A percentile compares a stretch with the other conserved stretches of the same genome.
Evolutionary conservation across 2,888 invertebrate genomes (phyloP).

Genomic region (Macrophya alboannulata): DNA sequence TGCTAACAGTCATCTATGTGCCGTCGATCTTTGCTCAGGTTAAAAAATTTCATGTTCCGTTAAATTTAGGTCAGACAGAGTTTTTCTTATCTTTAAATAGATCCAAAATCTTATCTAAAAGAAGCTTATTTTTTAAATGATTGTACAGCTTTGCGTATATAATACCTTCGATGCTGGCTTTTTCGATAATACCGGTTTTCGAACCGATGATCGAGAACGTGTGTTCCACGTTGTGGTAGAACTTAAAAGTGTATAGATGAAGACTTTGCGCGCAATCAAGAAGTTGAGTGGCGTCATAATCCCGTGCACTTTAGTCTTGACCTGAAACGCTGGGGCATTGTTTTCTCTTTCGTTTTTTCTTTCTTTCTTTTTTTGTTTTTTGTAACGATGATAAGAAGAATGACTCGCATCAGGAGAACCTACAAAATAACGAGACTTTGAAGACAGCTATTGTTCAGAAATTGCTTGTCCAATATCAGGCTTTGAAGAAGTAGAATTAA

Average conservation of each 20-base stretch:
- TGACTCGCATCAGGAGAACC: neutral
- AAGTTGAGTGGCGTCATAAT: constrained; percentile 26
- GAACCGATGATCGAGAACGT: constrained; percentile 22
- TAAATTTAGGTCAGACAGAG: constrained; percentile 28
- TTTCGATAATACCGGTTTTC: neutral
- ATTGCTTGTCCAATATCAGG: neutral
- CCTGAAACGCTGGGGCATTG: constrained; percentile 4
- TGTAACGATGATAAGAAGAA: constrained; percentile 10
- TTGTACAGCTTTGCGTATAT: neutral
- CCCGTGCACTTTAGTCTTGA: constrained; percentile 34
- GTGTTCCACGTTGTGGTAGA: neutral
- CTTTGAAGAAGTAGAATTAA: neutral
- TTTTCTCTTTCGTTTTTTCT: neutral
- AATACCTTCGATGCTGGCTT: neutral
- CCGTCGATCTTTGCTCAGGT: neutral
- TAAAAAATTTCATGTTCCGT: constrained; percentile 7
- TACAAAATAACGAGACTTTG: constrained; percentile 18
- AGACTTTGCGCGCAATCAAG: constrained; percentile 30
- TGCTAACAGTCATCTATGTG: constrained; percentile 14
- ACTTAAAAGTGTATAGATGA: neutral
- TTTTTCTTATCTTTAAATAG: too few relatives aligned
- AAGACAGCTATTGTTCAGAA: constrained; percentile 16
- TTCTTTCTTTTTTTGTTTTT: neutral
- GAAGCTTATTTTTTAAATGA: neutral
- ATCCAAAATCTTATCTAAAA: too few relatives aligned